Evolutionary conservation across 2,113 vertebrate genomes (phyloP).

Genomic region (Rhinolophus sinicus): DNA sequence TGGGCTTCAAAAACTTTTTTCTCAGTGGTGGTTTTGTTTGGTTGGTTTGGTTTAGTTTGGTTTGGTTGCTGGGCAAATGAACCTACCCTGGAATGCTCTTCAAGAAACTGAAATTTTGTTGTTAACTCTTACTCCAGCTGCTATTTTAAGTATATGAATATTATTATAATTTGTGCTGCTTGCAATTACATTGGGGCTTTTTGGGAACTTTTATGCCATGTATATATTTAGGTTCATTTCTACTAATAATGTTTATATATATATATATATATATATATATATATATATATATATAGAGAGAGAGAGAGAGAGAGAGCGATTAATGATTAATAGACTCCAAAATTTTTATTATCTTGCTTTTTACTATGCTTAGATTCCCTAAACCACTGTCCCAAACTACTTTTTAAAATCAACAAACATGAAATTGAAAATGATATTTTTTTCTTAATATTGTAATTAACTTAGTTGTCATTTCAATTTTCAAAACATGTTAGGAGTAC

Average conservation of each 20-base stretch:
- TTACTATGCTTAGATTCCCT: not conserved
- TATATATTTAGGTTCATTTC: conserved; percentile 10
- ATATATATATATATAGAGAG: too few species aligned
- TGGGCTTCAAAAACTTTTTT: not conserved
- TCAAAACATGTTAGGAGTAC: not conserved
- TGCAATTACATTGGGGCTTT: not conserved
- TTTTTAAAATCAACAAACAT: conserved; percentile 18
- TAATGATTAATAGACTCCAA: conserved; percentile 7
- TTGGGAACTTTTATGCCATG: not conserved
- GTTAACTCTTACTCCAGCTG: not conserved
- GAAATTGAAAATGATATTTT: conserved; percentile 29
- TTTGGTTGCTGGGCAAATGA: not conserved
- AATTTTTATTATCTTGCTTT: not conserved
- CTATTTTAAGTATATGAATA: not conserved
- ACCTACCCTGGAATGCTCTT: not conserved
- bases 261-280: too few species aligned
- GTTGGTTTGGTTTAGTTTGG: not conserved
- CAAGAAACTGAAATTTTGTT: conserved; percentile 13
- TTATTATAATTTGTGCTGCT: not conserved
- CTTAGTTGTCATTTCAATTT: conserved; percentile 12
- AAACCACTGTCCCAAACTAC: not conserved
- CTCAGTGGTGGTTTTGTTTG: not conserved
- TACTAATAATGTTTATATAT: not conserved
- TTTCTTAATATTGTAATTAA: conserved; percentile 45
- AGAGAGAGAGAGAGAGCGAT: not conserved